Base-by-base conservation (phyloP, 2,113 vertebrate genomes). In the Stegastes partitus region DNA sequence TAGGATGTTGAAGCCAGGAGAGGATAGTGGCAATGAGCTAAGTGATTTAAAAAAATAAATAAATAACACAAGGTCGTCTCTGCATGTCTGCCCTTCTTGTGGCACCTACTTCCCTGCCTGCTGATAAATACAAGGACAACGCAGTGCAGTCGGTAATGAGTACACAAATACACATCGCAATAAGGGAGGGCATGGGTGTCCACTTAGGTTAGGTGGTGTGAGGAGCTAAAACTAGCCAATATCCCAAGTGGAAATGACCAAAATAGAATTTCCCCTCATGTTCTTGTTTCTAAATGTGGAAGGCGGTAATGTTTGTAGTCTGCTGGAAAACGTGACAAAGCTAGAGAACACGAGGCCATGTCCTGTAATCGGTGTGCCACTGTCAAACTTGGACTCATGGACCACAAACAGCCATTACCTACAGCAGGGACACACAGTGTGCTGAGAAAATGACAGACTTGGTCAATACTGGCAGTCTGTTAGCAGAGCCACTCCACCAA, bases 381-480 rank as follows among this genome's bases (percentile, higher is more conserved):
- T 78, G 59, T 25, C 55, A 22, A 53, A 42, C 26, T 62, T 57
- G 47, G 59, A 73, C 71, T 57, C 21, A 3, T 44, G 21, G 55
- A 15, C 23, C 14, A 39, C 5, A 19, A 68, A 71, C 64, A 70
- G 59, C 57, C 82, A 88, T 88, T 85, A 82, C 25, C 68, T 59
- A 22, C 62, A 58, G 62, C 34, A 7, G 50, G 50, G 73, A 54
- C 26, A 81, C 57, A 88, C 39, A n/a, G 22, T 65, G 78, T 73
- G 55, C 54, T 11, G 58, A 39, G 15, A 31, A 80, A 87, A 91
- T 85, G 64, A 73, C 79, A 55, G 66, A 53, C 44, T 31, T 39
- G 68, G 81, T 87, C 90, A 85, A 82, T 89, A 80, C 39, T 22
- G 28, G 47, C 72, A 55, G 63, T 16, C 68, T 44, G 79, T 85